Percentiles rank a stretch among this genome's conserved stretches.
These are phyloP conservation scores for Xanthia togata DNA, from an alignment of 2,888 invertebrate genomes.

Conservation along the genomic window DNA sequence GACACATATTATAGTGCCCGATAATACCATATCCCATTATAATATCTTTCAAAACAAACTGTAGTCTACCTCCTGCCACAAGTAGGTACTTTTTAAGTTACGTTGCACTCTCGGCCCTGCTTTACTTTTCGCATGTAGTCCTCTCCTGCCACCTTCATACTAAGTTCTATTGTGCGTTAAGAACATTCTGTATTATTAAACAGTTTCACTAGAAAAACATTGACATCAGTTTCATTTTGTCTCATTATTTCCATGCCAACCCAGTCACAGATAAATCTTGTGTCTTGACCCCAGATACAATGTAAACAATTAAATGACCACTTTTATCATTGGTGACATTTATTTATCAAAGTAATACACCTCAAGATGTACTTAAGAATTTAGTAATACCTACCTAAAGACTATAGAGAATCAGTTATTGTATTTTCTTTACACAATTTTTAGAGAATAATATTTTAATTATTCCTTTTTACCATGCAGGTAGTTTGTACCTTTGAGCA, in stretches of 20 bases:
- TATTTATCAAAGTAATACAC: slow-evolving; percentile 14
- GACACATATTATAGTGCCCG: too few relatives aligned
- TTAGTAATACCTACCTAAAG: neutral
- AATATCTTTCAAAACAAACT: neutral
- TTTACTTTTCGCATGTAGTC: neutral
- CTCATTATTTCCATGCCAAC: neutral
- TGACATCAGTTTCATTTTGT: neutral
- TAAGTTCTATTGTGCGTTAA: too few relatives aligned
- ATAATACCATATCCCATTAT: neutral
- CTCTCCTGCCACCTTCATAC: neutral
- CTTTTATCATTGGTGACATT: slow-evolving; percentile 18
- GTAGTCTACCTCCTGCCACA: neutral
- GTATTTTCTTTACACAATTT: neutral
- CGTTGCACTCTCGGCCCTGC: neutral
- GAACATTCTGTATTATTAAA: neutral
- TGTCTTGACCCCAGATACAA: slow-evolving; percentile 35
- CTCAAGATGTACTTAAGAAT: neutral
- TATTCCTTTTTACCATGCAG: neutral
- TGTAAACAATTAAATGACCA: slow-evolving; percentile 20
- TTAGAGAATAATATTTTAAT: neutral
- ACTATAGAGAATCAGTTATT: neutral
- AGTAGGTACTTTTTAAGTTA: neutral
- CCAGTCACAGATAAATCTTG: slow-evolving; percentile 3
- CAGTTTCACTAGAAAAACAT: neutral
- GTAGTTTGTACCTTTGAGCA: neutral